A percentile compares a stretch with the other conserved stretches of the same genome.
phyloP scores from a whole-genome alignment of 2,797 vertebrate genomes.

The Enoplosus armatus region DNA sequence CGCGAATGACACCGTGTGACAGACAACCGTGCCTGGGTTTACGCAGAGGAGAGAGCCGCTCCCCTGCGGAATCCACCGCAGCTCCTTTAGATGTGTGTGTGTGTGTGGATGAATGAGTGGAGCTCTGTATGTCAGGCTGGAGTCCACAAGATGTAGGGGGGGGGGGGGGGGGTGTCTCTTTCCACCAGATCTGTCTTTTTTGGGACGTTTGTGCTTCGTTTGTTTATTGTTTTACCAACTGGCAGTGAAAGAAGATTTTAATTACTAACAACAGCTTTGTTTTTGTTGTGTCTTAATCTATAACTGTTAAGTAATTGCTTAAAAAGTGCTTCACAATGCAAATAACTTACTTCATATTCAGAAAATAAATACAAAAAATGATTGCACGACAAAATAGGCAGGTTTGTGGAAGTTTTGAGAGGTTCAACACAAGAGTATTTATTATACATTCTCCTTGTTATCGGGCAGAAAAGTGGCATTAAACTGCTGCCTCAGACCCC shows the following conservation, averaged over 20 bases:
- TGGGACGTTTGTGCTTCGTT: background rate
- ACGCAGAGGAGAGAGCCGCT: conserved; percentile 62
- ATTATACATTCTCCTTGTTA: too few relatives aligned
- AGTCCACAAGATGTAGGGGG: background rate
- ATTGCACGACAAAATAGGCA: background rate
- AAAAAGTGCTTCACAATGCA: background rate
- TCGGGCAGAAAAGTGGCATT: background rate
- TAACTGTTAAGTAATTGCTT: background rate
- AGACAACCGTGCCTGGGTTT: conserved; percentile 19
- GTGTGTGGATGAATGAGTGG: conserved; percentile 37
- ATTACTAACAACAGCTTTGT: too few relatives aligned
- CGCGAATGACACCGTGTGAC: conserved; percentile 24
- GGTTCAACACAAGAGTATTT: too few relatives aligned
- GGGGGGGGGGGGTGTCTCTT: conserved; percentile 14
- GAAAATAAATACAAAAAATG: background rate
- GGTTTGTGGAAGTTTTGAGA: background rate
- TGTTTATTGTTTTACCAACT: rapidly evolving
- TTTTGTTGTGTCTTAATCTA: background rate
- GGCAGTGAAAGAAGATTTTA: too few relatives aligned
- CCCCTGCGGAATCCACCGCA: conserved; percentile 73
- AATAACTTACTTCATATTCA: background rate
- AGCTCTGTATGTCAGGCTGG: background rate
- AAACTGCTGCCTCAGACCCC: background rate
- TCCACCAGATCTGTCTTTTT: background rate
- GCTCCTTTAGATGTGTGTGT: conserved; percentile 70